Conservation (phyloP, 2,113 vertebrate genomes). For the Aldabrachelys gigantea region DNA sequence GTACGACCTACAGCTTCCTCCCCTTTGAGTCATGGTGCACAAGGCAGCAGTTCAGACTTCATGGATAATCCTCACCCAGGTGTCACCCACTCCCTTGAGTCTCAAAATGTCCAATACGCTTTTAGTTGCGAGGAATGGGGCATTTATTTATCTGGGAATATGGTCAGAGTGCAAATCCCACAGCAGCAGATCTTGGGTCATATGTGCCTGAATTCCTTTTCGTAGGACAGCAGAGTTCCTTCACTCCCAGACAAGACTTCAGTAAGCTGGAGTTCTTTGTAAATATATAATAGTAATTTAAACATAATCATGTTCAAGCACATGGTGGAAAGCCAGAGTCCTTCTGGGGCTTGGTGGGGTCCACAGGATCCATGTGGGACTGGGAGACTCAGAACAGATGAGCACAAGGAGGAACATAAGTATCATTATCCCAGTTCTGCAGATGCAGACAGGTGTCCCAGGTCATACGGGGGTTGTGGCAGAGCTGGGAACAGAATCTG, state of each 20-base stretch:
- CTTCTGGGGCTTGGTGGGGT: neutral
- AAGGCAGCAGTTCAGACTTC: neutral
- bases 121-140: fast-evolving
- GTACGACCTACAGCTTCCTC: neutral
- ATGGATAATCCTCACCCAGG: neutral
- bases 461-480: fast-evolving
- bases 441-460: neutral
- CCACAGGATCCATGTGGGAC: neutral
- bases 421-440: neutral
- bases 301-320: neutral
- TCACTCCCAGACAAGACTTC: neutral
- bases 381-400: neutral
- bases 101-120: fast-evolving
- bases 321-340: fast-evolving
- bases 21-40: neutral
- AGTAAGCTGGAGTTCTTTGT: fast-evolving
- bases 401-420: neutral
- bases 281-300: neutral
- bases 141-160: fast-evolving
- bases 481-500: fast-evolving
- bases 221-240: fast-evolving
- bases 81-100: neutral
- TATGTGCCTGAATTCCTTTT: fast-evolving
- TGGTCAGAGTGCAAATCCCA: neutral
- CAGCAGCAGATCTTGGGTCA: neutral